Base-by-base conservation (phyloP, 2,113 vertebrate species). In the Cervus canadensis region DNA sequence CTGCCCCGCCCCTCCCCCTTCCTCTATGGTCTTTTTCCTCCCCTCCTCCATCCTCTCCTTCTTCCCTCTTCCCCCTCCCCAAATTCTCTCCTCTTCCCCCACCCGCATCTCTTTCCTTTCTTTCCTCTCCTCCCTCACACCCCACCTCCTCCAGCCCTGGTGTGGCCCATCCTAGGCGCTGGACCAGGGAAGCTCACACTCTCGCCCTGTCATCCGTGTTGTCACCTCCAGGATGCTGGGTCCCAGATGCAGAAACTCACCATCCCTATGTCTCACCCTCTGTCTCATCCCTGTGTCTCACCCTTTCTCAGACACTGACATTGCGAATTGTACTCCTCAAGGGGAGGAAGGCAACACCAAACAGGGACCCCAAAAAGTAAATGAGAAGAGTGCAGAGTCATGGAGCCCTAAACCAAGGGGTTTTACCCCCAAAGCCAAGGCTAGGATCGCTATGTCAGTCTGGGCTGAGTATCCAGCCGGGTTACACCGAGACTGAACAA, bases 1-100 rank as follows among this genome's bases (percentile, higher is more conserved):
- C 98, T 98, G 91, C 98, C 98, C 98, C 95, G 79, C 94, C 97
- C 90, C 82, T 45, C 76, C 64, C 57, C 86, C 74, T 48, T 28
- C 85, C 26, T 78, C 83, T 87, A 19, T 6, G 40, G 48, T 2
- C 43, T 45, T 64, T 57, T 45, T 13, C 76, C 62, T 83, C 48
- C 54, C 60, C 57, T 64, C 84, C 85, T 78, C 78, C 40, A 19
- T 48, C 28, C 7, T 21, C 62, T 74, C 1, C 52, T 21, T 33
- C 26, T 50, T 64, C 76, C 28, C 26, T 62, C 43, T 76, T 82
- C 84, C 62, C 91, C 81, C 57, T 64, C 56, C 81, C 45, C 50
- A 36, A 28, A 64, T 57, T 23, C 67, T 36, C n/a, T 8, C 28
- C 36, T n/a, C 64, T 54, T 13, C 54, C 71, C 7, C 54, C 71